phyloP scores from a whole-genome alignment of 1,140 invertebrate genomes.

The Orussus abietinus region DNA sequence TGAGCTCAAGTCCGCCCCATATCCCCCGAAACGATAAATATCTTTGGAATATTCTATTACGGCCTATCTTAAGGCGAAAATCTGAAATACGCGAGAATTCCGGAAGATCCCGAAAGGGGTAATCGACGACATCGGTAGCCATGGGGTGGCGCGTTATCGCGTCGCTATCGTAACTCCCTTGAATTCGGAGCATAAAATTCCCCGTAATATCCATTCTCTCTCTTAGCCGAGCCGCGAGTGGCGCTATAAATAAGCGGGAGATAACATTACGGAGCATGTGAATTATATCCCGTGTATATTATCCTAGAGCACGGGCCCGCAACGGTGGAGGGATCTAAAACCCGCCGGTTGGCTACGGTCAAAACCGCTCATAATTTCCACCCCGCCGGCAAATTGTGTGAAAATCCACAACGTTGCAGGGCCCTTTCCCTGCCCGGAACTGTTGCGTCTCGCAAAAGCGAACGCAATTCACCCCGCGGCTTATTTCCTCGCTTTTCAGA shows the following conservation, averaged over 20 bases:
- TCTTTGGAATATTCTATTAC: no score
- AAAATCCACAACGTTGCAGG: background rate
- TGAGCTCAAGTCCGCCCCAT: no score
- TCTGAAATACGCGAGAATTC: no score
- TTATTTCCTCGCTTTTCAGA: no score
- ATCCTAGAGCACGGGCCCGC: conserved; percentile 9
- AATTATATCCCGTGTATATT: conserved; percentile 24
- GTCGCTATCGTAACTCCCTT: conserved; percentile 3
- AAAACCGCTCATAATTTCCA: conserved; percentile 8
- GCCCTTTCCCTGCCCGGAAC: no score
- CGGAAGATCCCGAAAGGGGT: no score
- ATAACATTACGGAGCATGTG: conserved; percentile 23
- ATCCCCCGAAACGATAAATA: no score
- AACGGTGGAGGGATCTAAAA: background rate
- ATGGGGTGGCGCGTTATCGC: conserved; percentile 15
- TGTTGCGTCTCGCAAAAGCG: background rate
- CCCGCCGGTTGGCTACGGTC: background rate
- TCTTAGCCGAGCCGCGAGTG: background rate
- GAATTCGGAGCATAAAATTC: conserved; percentile 20
- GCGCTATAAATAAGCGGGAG: conserved; percentile 20
- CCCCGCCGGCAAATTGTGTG: background rate
- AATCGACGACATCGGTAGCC: no score
- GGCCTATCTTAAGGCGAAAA: no score
- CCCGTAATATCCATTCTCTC: conserved; percentile 14
- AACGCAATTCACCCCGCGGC: no score